Conservation (phyloP, 2,888 invertebrate genomes). For the Aethes cnicana region DNA sequence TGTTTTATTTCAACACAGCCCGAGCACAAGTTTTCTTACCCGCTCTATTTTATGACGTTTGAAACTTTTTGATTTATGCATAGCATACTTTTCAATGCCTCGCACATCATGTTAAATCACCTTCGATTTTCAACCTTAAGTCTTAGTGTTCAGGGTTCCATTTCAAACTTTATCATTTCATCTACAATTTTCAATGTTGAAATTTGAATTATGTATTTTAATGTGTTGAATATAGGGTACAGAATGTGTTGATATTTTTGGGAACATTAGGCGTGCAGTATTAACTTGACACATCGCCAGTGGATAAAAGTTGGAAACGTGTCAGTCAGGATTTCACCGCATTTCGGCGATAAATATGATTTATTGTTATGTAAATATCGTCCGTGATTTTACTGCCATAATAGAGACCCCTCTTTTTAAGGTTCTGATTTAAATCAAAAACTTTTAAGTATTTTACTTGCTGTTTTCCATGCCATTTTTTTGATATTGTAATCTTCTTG, state of each 20-base stretch:
- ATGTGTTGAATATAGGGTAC: background rate
- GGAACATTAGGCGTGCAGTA: slow-evolving; percentile 9
- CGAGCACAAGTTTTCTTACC: slow-evolving; percentile 44
- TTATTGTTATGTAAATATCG: slow-evolving; percentile 1
- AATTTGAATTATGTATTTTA: slow-evolving; percentile 6
- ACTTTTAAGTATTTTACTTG: too few relatives aligned
- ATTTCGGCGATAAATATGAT: slow-evolving; percentile 11
- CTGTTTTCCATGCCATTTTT: too few relatives aligned
- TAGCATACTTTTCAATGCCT: slow-evolving; percentile 33
- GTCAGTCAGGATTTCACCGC: slow-evolving; percentile 25
- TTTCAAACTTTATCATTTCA: background rate
- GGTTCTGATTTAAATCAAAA: background rate
- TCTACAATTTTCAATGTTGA: background rate
- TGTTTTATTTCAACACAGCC: slow-evolving; percentile 16
- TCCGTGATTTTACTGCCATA: background rate
- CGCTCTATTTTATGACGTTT: slow-evolving; percentile 54
- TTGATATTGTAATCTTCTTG: too few relatives aligned
- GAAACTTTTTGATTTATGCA: slow-evolving; percentile 65
- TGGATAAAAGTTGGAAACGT: slow-evolving; percentile 18
- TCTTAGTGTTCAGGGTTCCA: background rate
- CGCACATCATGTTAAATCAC: slow-evolving; percentile 28
- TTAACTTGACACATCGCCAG: slow-evolving; percentile 21
- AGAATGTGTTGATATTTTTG: background rate
- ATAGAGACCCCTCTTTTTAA: background rate
- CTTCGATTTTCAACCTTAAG: slow-evolving; percentile 32